Conservation (phyloP, 2,888 invertebrate genomes). For the Apamea anceps region DNA sequence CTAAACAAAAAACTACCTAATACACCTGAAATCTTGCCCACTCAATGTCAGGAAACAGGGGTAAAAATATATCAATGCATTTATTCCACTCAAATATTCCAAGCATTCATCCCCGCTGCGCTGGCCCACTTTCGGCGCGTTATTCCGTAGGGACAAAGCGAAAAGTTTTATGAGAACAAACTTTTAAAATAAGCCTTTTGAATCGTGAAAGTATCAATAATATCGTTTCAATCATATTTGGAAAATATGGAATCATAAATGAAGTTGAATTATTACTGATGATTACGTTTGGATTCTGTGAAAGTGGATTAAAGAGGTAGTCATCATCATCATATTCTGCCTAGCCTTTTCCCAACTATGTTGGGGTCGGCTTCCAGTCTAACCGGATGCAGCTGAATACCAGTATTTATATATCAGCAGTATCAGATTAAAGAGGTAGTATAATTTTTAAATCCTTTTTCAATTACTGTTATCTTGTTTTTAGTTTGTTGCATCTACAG, state of each 20-base stretch:
- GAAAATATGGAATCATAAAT: slow-evolving; percentile 11
- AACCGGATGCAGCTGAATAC: too few species aligned
- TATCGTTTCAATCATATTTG: slow-evolving; percentile 19
- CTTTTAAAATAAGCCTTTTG: slow-evolving; percentile 63
- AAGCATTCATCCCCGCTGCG: slow-evolving; percentile 4
- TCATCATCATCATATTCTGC: too few species aligned
- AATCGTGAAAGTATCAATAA: slow-evolving; percentile 45
- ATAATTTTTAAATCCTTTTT: neutral
- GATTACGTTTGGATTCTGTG: neutral
- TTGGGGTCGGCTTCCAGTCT: too few species aligned
- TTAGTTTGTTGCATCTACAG: neutral
- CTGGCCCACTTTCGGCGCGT: slow-evolving; percentile 41
- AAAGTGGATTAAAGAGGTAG: neutral
- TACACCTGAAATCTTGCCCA: neutral
- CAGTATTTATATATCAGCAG: too few species aligned
- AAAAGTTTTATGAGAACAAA: slow-evolving; percentile 55
- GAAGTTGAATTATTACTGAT: neutral
- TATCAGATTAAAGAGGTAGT: too few species aligned
- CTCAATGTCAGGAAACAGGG: neutral
- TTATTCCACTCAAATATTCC: slow-evolving; percentile 46
- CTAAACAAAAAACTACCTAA: neutral
- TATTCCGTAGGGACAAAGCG: slow-evolving; percentile 47
- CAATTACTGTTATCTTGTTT: neutral
- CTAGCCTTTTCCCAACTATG: too few species aligned
- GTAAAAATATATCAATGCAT: slow-evolving; percentile 42